These are phyloP conservation scores for Drosophila incognita DNA, from an alignment of 2,888 invertebrate species.

Conservation along the genomic window DNA sequence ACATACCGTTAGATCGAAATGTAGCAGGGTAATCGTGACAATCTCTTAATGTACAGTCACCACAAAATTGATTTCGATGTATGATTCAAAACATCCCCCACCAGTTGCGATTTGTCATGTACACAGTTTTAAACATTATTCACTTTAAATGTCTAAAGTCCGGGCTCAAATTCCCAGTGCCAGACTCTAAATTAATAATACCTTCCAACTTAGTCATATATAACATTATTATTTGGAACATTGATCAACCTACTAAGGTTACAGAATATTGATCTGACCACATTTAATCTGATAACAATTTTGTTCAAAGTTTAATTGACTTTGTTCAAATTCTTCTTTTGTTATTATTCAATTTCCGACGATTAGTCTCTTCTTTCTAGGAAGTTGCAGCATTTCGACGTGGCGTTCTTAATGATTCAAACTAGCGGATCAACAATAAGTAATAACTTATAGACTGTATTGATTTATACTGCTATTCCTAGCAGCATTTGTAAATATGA, in stretches of 20 bases:
- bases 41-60: slow-evolving; percentile 3
- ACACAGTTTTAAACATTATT: not conserved
- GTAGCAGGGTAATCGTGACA: slow-evolving; percentile 13
- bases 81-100: not conserved
- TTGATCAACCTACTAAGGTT: not conserved
- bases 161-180: not conserved
- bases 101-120: not conserved
- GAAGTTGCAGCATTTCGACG: not conserved
- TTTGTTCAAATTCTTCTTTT: not conserved
- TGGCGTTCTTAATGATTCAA: not conserved
- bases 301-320: not conserved
- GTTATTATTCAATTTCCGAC: not conserved
- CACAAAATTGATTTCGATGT: not conserved
- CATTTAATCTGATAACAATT: not conserved
- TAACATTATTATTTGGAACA: not conserved
- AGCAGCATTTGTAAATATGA: not conserved
- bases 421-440: not conserved
- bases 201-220: not conserved
- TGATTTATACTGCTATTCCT: not conserved
- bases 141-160: not conserved
- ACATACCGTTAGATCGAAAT: slow-evolving; percentile 7
- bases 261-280: not conserved
- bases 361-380: not conserved
- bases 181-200: not conserved
- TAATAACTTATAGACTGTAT: not conserved